A percentile compares a stretch with the other conserved stretches of the same genome.
phyloP scores from a whole-genome alignment of 2,797 vertebrate species.

The Enteromius fasciolatus region DNA sequence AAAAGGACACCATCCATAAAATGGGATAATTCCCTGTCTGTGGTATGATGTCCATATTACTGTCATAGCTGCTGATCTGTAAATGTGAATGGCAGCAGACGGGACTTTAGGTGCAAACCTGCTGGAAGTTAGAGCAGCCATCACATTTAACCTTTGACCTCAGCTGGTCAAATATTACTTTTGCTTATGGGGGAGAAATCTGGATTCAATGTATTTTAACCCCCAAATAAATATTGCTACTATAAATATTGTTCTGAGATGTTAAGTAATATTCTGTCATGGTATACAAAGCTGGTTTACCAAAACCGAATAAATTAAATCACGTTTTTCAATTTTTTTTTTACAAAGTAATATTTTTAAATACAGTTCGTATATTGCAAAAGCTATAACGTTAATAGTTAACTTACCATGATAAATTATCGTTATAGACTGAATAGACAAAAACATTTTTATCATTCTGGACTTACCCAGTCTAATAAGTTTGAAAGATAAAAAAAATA shows the following conservation, averaged over 20 bases:
- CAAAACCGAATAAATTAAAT: neutral
- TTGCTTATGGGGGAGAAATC: neutral
- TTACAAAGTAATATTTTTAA: neutral
- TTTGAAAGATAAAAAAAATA: neutral
- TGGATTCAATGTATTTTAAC: constrained; percentile 10
- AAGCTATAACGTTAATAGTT: neutral
- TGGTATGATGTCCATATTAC: constrained; percentile 86
- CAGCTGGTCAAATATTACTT: constrained; percentile 13
- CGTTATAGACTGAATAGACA: neutral
- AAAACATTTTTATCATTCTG: neutral
- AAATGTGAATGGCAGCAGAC: constrained; percentile 22
- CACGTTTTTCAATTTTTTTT: neutral
- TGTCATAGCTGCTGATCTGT: constrained; percentile 58
- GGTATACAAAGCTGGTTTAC: neutral
- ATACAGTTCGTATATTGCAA: neutral
- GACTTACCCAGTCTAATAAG: neutral
- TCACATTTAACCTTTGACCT: constrained; percentile 35
- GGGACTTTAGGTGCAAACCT: constrained; percentile 13
- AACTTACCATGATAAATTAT: neutral
- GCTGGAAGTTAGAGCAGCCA: neutral
- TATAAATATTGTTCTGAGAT: neutral
- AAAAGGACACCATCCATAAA: constrained; percentile 91
- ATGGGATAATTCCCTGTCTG: constrained; percentile 88
- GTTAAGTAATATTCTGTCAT: neutral
- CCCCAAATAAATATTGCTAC: neutral